phyloP scores from a whole-genome alignment of 2,888 invertebrate genomes.

The Ceriagrion tenellum region DNA sequence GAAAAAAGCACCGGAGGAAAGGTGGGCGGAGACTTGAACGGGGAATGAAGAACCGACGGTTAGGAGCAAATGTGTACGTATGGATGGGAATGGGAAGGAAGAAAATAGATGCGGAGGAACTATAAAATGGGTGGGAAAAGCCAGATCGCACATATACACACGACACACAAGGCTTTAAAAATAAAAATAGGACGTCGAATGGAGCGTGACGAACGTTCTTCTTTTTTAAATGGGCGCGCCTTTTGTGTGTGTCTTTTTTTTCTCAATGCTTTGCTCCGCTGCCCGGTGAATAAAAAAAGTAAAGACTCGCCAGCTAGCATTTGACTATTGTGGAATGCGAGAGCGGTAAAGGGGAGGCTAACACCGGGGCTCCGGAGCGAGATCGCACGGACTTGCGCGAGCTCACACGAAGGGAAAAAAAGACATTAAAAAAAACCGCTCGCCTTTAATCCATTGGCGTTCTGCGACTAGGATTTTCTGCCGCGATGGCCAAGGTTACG shows the following conservation, averaged over 20 bases:
- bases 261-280: not conserved
- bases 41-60: too few relatives aligned
- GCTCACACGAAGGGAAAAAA: not conserved
- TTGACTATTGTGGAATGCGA: conserved; percentile 8
- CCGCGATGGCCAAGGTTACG: conserved; percentile 31
- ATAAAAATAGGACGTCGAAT: not conserved
- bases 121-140: not conserved
- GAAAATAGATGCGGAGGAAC: not conserved
- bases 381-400: not conserved
- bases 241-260: conserved; percentile 10
- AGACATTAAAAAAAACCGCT: not conserved
- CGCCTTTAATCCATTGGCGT: not conserved
- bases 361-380: not conserved
- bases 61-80: too few relatives aligned
- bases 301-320: not conserved
- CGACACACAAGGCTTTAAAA: not conserved
- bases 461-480: not conserved
- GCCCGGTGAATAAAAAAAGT: not conserved
- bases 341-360: not conserved
- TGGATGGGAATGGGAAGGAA: not conserved
- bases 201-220: not conserved
- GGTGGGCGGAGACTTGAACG: not conserved
- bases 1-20: not conserved
- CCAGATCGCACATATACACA: not conserved
- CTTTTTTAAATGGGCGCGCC: not conserved